These are phyloP conservation scores for Thamnophis elegans DNA, from an alignment of 2,797 vertebrate genomes.

Conservation along the genomic window DNA sequence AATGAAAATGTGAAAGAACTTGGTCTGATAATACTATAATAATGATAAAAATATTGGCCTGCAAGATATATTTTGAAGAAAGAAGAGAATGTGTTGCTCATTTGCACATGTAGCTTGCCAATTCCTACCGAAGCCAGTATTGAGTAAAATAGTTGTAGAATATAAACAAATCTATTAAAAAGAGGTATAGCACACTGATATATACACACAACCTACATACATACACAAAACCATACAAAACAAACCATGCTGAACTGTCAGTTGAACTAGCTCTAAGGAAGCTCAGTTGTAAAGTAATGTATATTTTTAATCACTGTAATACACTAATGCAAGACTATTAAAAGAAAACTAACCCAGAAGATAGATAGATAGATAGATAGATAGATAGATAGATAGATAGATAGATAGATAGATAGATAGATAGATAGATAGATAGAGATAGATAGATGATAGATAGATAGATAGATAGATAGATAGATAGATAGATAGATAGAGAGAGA, in stretches of 20 bases:
- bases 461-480: no score
- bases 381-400: no score
- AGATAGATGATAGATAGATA: no score
- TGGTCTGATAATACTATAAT: not conserved
- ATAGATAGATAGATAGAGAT: no score
- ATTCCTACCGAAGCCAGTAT: not conserved
- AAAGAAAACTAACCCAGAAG: not conserved
- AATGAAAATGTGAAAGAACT: not conserved
- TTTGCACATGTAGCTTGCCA: not conserved
- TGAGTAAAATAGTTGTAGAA: not conserved
- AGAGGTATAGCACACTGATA: not conserved
- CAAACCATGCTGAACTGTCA: not conserved
- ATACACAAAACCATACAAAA: not conserved
- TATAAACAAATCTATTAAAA: not conserved
- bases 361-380: no score
- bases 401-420: no score
- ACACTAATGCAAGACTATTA: not conserved
- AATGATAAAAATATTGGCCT: not conserved
- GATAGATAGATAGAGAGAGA: no score
- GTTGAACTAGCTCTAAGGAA: not conserved
- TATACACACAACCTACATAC: not conserved
- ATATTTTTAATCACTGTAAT: not conserved
- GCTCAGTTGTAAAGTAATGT: not conserved
- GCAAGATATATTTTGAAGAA: not conserved
- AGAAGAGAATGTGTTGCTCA: not conserved